These are phyloP conservation scores for Eremophila alpestris DNA, from an alignment of 2,797 vertebrate genomes.

Conservation along the genomic window DNA sequence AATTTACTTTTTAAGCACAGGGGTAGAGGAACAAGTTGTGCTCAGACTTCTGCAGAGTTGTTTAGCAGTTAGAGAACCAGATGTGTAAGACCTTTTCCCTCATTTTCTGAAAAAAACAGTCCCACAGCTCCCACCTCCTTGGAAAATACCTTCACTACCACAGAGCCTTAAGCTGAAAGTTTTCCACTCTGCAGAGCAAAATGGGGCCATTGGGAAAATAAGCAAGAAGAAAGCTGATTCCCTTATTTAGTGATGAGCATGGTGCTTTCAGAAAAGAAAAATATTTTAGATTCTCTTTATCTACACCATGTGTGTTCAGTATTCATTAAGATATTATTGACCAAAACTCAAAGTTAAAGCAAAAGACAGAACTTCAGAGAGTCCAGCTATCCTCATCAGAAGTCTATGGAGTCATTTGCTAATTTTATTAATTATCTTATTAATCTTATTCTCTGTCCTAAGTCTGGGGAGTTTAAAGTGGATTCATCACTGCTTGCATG, in stretches of 20 bases:
- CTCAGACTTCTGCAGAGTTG: background rate
- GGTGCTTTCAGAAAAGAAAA: background rate
- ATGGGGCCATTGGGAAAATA: background rate
- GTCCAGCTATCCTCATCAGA: background rate
- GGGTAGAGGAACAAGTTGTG: background rate
- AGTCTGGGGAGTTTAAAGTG: background rate
- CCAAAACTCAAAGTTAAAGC: background rate
- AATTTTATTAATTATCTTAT: background rate
- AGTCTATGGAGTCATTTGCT: background rate
- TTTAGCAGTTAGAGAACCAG: background rate
- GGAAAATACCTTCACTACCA: background rate
- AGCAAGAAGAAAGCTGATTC: background rate
- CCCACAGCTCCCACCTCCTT: background rate
- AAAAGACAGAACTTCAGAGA: background rate
- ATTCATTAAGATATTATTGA: background rate
- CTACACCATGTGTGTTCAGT: background rate
- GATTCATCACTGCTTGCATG: background rate
- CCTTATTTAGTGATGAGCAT: background rate
- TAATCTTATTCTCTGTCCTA: background rate
- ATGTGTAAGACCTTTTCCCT: background rate
- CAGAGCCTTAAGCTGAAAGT: background rate
- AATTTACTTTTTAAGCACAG: background rate
- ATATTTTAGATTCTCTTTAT: background rate
- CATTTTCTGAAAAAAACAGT: background rate
- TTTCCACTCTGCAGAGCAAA: background rate